Conservation (phyloP, 1,140 invertebrate species). For the Drosophila bocki region DNA sequence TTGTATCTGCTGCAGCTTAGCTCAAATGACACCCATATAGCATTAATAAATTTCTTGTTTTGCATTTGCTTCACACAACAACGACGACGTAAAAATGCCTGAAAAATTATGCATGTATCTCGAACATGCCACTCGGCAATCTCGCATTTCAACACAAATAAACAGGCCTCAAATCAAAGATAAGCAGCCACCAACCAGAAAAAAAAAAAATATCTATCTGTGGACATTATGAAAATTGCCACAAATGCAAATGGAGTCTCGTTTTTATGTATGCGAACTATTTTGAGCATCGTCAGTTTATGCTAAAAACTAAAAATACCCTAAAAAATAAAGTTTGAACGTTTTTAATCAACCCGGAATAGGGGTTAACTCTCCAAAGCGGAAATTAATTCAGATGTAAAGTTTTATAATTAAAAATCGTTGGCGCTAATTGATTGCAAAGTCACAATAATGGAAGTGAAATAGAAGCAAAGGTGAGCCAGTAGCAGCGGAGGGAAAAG, state of each 20-base stretch:
- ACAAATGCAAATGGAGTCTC: slow-evolving; percentile 67
- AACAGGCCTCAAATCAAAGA: slow-evolving; percentile 40
- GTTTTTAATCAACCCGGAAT: slow-evolving; percentile 35
- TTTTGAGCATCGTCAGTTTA: slow-evolving; percentile 29
- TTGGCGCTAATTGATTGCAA: slow-evolving; percentile 59
- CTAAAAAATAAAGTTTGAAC: slow-evolving; percentile 18
- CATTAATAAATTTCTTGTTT: slow-evolving; percentile 58
- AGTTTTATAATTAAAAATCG: slow-evolving; percentile 61
- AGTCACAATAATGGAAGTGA: slow-evolving; percentile 21
- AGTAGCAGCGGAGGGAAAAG: not conserved
- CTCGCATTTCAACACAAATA: slow-evolving; percentile 54
- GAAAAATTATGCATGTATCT: slow-evolving; percentile 67
- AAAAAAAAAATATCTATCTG: slow-evolving; percentile 19
- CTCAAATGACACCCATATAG: slow-evolving; percentile 60
- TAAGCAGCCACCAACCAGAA: slow-evolving; percentile 29
- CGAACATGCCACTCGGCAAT: slow-evolving; percentile 43
- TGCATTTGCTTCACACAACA: slow-evolving; percentile 39
- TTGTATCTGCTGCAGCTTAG: slow-evolving; percentile 55
- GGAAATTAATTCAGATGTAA: slow-evolving; percentile 22
- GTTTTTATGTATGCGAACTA: slow-evolving; percentile 54
- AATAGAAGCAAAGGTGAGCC: slow-evolving; percentile 7
- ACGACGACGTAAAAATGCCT: no score
- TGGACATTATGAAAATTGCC: slow-evolving; percentile 57
- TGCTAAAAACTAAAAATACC: slow-evolving; percentile 3
- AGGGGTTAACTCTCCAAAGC: slow-evolving; percentile 9